Conservation (phyloP, 2,113 vertebrate genomes). For the Sisor rabdophorus region DNA sequence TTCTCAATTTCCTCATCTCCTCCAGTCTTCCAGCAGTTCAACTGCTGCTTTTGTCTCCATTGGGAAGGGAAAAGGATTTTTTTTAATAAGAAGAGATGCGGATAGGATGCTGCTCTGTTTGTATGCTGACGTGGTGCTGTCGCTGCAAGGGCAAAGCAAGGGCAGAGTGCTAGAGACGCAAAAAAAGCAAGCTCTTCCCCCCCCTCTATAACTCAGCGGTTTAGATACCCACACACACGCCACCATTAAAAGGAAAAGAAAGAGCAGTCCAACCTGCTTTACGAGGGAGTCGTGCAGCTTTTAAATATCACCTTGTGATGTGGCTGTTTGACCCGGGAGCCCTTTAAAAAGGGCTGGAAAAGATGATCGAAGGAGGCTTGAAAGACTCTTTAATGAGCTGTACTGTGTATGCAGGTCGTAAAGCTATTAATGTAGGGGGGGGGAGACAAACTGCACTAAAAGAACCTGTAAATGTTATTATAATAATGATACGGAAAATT, state of each 20-base stretch:
- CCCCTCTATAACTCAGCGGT: conserved; percentile 49
- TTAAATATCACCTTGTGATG: conserved; percentile 29
- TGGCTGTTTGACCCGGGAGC: conserved; percentile 12
- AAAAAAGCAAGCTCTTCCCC: conserved; percentile 53
- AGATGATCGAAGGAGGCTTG: not conserved
- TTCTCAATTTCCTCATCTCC: conserved; percentile 6
- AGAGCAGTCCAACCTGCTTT: conserved; percentile 40
- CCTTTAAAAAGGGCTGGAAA: not conserved
- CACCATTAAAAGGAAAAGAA: conserved; percentile 57
- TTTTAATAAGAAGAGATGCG: conserved; percentile 47
- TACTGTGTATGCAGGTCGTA: not conserved
- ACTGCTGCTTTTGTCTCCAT: conserved; percentile 59
- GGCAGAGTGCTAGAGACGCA: conserved; percentile 50
- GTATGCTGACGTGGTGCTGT: conserved; percentile 36
- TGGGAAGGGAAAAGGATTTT: conserved; percentile 22
- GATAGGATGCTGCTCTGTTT: conserved; percentile 51
- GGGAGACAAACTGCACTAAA: not conserved
- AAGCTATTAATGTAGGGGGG: conserved; percentile 10
- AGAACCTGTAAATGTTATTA: conserved; percentile 24
- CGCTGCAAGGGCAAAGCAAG: conserved; percentile 64
- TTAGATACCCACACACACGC: conserved; percentile 33
- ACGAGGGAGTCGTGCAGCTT: conserved; percentile 28
- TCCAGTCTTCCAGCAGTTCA: conserved; percentile 39
- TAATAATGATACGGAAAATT: conserved; percentile 19
- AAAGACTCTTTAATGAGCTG: conserved; percentile 28